Percentiles rank a stretch among this genome's conserved stretches.
Conservation (phyloP, 2,113 vertebrate genomes). For the Thermophis baileyi region DNA sequence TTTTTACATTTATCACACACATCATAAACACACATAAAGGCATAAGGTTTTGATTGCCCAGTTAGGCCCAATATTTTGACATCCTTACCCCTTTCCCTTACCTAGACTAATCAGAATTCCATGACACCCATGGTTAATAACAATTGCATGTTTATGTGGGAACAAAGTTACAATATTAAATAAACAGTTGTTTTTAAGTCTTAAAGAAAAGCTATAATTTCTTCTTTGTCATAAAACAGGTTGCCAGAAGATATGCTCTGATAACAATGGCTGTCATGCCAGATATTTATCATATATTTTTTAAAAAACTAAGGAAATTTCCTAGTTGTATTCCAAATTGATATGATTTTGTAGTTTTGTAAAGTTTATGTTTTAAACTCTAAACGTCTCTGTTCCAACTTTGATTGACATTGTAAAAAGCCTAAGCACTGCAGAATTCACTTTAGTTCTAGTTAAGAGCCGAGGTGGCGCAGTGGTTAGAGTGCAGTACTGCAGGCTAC, state of each 20-base stretch:
- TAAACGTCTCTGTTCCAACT: background rate
- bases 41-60: background rate
- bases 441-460: background rate
- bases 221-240: background rate
- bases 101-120: background rate
- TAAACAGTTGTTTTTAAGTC: background rate
- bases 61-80: background rate
- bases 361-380: constrained; percentile 3
- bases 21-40: background rate
- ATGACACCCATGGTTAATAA: background rate
- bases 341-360: background rate
- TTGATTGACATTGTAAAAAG: background rate
- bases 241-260: background rate
- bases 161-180: background rate
- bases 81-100: background rate
- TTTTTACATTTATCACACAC: background rate
- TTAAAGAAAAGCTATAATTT: background rate
- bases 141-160: background rate
- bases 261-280: background rate
- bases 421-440: background rate
- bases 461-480: too few relatives aligned
- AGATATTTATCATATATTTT: background rate
- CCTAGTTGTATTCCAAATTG: background rate
- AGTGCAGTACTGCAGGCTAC: too few relatives aligned
- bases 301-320: background rate